Evolutionary conservation across 1,140 invertebrate species (phyloP).

Genomic region (Drosophila busckii): DNA sequence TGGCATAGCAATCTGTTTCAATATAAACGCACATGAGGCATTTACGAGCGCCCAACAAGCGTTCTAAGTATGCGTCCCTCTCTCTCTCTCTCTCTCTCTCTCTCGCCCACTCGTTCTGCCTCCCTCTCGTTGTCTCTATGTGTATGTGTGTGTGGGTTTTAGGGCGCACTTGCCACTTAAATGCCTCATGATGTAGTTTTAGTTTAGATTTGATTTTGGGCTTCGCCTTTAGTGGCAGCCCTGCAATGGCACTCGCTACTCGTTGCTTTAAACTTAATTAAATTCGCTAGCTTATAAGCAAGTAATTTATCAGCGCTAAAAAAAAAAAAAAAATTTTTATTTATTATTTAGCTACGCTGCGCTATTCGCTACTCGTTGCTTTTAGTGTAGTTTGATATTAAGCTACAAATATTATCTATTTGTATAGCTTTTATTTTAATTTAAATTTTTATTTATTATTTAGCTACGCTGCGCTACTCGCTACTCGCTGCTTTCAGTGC

Average conservation of each 20-base stretch:
- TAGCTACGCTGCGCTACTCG: too few relatives aligned
- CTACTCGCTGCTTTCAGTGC: not conserved
- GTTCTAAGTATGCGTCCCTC: conserved; percentile 1
- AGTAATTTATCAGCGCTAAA: too few relatives aligned
- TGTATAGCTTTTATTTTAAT: not conserved
- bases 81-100: not conserved
- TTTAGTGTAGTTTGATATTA: too few relatives aligned
- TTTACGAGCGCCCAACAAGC: conserved; percentile 65
- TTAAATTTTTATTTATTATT: not conserved
- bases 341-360: not conserved
- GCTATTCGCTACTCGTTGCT: not conserved
- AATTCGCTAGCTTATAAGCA: too few relatives aligned
- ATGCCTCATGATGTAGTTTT: conserved; percentile 57
- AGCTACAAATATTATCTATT: too few relatives aligned
- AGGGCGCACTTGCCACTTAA: conserved; percentile 49
- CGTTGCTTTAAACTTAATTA: too few relatives aligned
- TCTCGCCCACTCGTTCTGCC: not conserved
- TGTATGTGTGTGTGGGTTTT: conserved; percentile 8
- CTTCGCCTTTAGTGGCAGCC: not conserved
- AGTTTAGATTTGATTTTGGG: conserved; percentile 48
- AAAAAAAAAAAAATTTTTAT: too few relatives aligned
- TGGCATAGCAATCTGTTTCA: conserved; percentile 78
- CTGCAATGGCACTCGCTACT: not conserved
- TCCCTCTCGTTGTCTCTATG: not conserved
- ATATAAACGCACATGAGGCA: conserved; percentile 78